Base-by-base conservation (phyloP, 2,113 vertebrate genomes). In the Hyaena hyaena region DNA sequence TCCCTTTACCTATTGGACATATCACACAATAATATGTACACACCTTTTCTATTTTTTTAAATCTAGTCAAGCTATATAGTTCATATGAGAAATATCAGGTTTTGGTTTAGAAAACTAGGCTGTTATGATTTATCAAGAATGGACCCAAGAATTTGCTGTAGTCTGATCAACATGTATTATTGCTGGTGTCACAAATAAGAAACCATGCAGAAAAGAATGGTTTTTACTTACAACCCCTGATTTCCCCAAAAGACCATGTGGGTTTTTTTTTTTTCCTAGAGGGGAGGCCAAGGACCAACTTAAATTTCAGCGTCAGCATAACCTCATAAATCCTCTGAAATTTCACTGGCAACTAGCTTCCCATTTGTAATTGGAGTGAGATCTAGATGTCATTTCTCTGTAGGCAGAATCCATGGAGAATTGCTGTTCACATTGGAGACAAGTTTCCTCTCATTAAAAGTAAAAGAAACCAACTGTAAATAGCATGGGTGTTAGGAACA, bases 391-490 rank as follows among this genome's bases (percentile, higher is more conserved):
- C 97, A 91, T 80, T 86, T 31, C 73, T 71, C 39, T 71, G 9
- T 82, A 5, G 5, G 35, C 61, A 97, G 63, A 74, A 93, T 92
- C 97, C 95, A 61, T 48, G 88, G 98, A 98, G 97, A 96, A 98
- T 96, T 98, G 97, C 96, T 97, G 81, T 92, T 88, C 96, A 95
- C 87, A 93, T 97, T 98, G 93, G 73, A 85, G 91, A 94, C 90
- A 91, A 97, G 55, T 95, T 83, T 97, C 97, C 97, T 63, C 96
- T 98, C 98, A 97, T 98, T 98, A 98, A 97, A 98, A 97, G 93
- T 90, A 97, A 98, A 98, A 88, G 95, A 96, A 97, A 93, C 90
- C 96, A 91, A 97, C 71, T 97, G 95, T 97, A 98, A 98, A 97
- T 96, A 97, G 76, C 93, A 96, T 0, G 24, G 76, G 83, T 98